Conservation (phyloP, 2,113 vertebrate species). For the Colius striatus region DNA sequence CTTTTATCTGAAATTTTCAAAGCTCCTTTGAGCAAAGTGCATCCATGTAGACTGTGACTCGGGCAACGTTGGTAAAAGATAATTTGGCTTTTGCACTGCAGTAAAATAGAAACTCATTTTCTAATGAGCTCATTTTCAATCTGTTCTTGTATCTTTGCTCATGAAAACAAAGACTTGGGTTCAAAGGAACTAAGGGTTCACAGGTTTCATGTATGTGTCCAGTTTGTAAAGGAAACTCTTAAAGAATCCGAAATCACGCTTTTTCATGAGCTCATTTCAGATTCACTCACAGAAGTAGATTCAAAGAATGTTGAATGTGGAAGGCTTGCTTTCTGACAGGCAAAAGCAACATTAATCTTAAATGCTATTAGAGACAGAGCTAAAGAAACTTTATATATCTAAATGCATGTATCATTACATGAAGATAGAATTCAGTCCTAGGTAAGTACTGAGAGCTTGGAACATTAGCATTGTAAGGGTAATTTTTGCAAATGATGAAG, state of each 20-base stretch:
- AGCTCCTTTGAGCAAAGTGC: not conserved
- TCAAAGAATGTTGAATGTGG: not conserved
- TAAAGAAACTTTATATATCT: not conserved
- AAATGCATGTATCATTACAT: not conserved
- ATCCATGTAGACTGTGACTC: not conserved
- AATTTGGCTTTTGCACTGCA: not conserved
- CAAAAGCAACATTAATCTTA: not conserved
- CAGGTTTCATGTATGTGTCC: not conserved
- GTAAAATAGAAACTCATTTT: not conserved
- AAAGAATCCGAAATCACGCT: not conserved
- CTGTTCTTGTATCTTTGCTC: not conserved
- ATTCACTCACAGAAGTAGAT: not conserved
- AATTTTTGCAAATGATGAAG: not conserved
- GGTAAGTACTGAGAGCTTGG: not conserved
- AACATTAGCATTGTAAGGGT: not conserved
- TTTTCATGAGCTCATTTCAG: not conserved
- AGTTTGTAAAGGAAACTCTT: not conserved
- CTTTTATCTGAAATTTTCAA: not conserved
- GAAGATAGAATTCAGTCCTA: not conserved
- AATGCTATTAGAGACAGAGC: not conserved
- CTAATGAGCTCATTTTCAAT: not conserved
- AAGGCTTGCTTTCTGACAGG: not conserved
- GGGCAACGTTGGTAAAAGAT: not conserved
- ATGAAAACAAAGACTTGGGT: not conserved
- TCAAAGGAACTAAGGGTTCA: not conserved